phyloP scores from a whole-genome alignment of 30 jellyfish, hydroid and myxozoan species.

The Catostylus mosaicus region DNA sequence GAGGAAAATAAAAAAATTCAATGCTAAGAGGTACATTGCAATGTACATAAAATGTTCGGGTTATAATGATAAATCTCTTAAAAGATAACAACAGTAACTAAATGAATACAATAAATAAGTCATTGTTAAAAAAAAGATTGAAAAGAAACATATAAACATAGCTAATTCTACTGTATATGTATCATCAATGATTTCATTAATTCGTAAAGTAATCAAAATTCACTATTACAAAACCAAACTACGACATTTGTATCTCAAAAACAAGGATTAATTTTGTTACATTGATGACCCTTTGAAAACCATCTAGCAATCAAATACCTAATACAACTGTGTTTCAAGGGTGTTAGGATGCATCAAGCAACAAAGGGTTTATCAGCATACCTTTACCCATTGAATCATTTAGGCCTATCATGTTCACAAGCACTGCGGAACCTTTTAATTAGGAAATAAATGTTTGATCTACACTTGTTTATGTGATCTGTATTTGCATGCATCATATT shows the following conservation, averaged over 20 bases:
- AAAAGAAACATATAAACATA: constrained; percentile 4
- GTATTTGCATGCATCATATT: no score
- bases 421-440: no score
- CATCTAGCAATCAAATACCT: no score
- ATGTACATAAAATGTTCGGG: neutral
- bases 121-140: constrained; percentile 2
- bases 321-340: neutral
- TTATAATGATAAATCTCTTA: neutral
- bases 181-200: neutral
- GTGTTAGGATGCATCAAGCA: neutral
- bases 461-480: no score
- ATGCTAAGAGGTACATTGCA: neutral
- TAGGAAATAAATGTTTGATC: no score
- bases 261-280: neutral
- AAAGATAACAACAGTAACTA: neutral
- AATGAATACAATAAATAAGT: constrained; percentile 9
- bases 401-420: no score
- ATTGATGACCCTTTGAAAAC: neutral
- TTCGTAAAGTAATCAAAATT: neutral
- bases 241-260: no score
- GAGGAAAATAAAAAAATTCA: constrained; percentile 3
- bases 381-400: no score
- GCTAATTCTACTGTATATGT: neutral
- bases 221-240: neutral
- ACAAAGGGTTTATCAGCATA: no score